Percentiles rank a stretch among this genome's conserved stretches.
phyloP scores from a whole-genome alignment of 2,888 invertebrate species.

The Amiota communis region DNA sequence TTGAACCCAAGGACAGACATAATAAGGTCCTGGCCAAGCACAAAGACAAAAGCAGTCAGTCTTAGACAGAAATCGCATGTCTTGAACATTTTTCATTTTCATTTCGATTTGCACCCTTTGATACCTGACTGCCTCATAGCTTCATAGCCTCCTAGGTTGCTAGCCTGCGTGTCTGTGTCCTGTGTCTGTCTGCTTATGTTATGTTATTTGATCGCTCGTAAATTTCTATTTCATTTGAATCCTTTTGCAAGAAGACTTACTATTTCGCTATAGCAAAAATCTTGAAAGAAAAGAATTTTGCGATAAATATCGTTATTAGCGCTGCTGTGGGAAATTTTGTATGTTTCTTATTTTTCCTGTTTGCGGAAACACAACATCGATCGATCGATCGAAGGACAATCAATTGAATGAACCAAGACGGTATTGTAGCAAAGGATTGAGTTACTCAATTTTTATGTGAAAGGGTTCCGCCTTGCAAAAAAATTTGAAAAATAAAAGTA shows the following conservation, averaged over 20 bases:
- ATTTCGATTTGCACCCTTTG: constrained; percentile 65
- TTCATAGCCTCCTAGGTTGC: neutral
- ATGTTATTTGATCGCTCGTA: constrained; percentile 68
- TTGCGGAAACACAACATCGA: constrained; percentile 51
- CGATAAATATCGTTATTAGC: constrained; percentile 49
- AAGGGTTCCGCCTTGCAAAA: constrained; percentile 45
- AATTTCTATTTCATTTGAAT: constrained; percentile 48
- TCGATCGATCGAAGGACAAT: constrained; percentile 20
- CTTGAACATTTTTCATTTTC: constrained; percentile 47
- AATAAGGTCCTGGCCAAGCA: neutral
- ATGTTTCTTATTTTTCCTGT: constrained; percentile 33
- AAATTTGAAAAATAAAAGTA: constrained; percentile 12
- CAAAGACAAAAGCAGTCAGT: constrained; percentile 44
- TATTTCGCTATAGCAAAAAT: constrained; percentile 9
- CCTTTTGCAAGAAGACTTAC: constrained; percentile 3
- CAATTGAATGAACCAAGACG: neutral
- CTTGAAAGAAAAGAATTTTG: constrained; percentile 13
- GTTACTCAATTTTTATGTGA: constrained; percentile 46
- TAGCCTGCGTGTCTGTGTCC: too few species aligned
- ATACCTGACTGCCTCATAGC: constrained; percentile 47
- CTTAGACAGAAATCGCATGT: constrained; percentile 31
- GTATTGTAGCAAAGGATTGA: constrained; percentile 44
- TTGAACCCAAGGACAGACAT: constrained; percentile 45
- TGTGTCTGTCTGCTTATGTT: constrained; percentile 22
- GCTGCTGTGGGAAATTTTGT: constrained; percentile 50